phyloP scores from a whole-genome alignment of 2,113 vertebrate genomes.

The Puffinus mauretanicus region DNA sequence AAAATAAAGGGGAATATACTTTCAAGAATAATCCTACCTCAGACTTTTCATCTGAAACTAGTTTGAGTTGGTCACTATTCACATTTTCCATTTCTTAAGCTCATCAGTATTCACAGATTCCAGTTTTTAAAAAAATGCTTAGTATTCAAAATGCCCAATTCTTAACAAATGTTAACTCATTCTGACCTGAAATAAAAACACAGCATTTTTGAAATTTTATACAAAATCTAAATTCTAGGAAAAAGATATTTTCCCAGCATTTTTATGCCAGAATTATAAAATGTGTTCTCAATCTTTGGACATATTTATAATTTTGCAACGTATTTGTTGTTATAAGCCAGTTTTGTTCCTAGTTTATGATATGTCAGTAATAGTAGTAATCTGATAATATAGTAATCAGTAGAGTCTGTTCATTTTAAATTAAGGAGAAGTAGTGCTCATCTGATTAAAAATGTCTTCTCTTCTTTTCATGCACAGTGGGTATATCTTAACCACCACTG shows the following conservation, averaged over 20 bases:
- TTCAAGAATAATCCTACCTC: background rate
- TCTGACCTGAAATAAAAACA: background rate
- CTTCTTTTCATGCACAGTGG: background rate
- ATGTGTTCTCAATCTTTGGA: background rate
- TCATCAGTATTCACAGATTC: slow-evolving; percentile 1
- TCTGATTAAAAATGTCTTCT: background rate
- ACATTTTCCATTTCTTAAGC: slow-evolving; percentile 43
- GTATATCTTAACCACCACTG: background rate
- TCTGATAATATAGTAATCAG: too few relatives aligned
- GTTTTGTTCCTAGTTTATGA: background rate
- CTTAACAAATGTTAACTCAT: background rate
- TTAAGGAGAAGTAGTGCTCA: background rate
- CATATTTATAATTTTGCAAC: background rate
- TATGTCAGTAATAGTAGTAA: background rate
- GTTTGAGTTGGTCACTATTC: slow-evolving; percentile 2
- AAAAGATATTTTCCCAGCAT: background rate
- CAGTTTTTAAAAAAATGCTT: background rate
- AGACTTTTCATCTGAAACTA: slow-evolving; percentile 34
- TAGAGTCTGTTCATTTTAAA: background rate
- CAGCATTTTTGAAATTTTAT: background rate
- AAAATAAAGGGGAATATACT: slow-evolving; percentile 35
- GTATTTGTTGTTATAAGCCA: background rate
- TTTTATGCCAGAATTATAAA: background rate
- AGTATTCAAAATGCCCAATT: background rate
- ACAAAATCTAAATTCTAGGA: background rate